Evolutionary conservation across 2,797 vertebrate species (phyloP), one percentile per base, ranked within the genome.

Genomic region (Botia kubotai): DNA sequence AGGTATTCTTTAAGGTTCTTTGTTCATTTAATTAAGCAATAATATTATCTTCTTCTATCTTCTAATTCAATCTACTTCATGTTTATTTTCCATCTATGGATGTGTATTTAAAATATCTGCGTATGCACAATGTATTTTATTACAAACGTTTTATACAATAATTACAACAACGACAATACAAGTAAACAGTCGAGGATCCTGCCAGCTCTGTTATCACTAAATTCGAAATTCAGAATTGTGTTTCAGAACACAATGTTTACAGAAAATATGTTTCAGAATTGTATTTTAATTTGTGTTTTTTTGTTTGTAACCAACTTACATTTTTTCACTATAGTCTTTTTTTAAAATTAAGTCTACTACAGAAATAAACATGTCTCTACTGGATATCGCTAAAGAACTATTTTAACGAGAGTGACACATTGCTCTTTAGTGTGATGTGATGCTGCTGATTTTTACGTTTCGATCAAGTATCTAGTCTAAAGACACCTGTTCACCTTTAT

Each of bases 71-170:
- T 26, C 23, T 26, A 26, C 23, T 75, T n/a, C 0, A 50, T 36
- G 46, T 17, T 53, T 53, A 53, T 53, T 53, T 53, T n/a, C 6
- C 17, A n/a, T 12, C 13, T 50, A 12, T 11, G 13, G 3, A 13
- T 48, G 23, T 50, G 11, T 19, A 55, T 75, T 63, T 48, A 14
- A 62, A 50, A 50, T 29, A 33, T 33, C 2, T 62, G 10, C 46
- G 57, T 12, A 73, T 46, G 6, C 13, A 39, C 39, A 16, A 58
- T 17, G 0, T 62, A 48, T 62, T n/a, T 67, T n/a, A 26, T 53
- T 71, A 53, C 69, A 71, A 71, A 71, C 53, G 16, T 23, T 53
- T n/a, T 17, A n/a, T 53, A 29, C n/a, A 33, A 70, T 53, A 17
- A 50, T 17, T 53, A 29, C 29, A 74, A 62, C 3, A 14, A 62